Base-by-base conservation (phyloP, 2,797 vertebrate genomes). In the Trichosurus vulpecula region DNA sequence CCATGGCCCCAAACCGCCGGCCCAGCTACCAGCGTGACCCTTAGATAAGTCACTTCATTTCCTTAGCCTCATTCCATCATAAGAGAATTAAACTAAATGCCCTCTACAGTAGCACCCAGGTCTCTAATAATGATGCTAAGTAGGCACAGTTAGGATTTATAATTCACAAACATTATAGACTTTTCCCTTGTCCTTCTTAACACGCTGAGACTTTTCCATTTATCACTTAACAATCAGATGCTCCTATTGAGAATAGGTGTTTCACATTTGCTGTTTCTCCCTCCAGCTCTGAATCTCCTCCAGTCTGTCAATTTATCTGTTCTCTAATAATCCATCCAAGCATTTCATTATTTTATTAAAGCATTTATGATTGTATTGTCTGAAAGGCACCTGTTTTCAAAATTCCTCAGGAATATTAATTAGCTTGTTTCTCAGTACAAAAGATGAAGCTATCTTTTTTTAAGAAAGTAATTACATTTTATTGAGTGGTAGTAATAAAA, bases 391-490 rank as follows among this genome's bases (percentile, higher is more conserved):
- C 51, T 98, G 94, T 97, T 98, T 97, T 97, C 96, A 97, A 97
- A 98, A 97, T 96, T 96, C 66, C 91, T 96, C 94, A 95, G 92
- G 98, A 98, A 97, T 98, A 98, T 96, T 95, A 98, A 98, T 97
- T 97, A 98, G 0, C 35, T 95, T 54, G 3, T 95, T 94, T 98
- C 97, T 92, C 92, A 96, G 93, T 54, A 97, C 94, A 98, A 97
- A 98, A 98, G 91, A 97, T 61, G 54, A 97, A 98, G 90, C 1
- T 4, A 89, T 92, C 6, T 94, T 96, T 74, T 41, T 92, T 96
- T 94, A 97, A 96, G 92, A 57, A 54, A 1, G 5, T 52, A 96
- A 96, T 96, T 97, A 95, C 29, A 56, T 97, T 96, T 93, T 95
- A 97, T 97, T 61, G 66, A 90, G 8, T 91, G 96, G 19, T 30